These are phyloP conservation scores for Aegithalos caudatus DNA, from an alignment of 2,113 vertebrate genomes.

Conservation along the genomic window DNA sequence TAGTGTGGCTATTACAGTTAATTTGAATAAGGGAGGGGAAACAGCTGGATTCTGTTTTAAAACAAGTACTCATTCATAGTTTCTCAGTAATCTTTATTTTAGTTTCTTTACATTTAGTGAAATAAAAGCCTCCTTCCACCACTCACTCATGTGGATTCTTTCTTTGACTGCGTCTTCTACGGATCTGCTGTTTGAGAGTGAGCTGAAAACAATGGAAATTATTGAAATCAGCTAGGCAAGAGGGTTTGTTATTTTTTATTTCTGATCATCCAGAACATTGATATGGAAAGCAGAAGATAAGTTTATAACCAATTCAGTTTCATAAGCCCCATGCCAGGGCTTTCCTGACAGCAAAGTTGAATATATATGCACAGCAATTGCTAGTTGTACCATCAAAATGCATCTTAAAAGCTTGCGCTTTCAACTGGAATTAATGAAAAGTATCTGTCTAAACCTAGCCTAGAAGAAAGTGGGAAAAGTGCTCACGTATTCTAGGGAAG, in stretches of 20 bases:
- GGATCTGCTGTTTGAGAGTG: background rate
- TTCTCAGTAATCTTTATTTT: constrained; percentile 58
- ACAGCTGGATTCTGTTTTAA: constrained; percentile 63
- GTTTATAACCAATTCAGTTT: background rate
- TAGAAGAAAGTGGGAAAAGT: background rate
- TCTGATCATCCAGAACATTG: background rate
- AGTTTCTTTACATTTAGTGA: constrained; percentile 37
- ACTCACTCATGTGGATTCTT: background rate
- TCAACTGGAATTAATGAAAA: background rate
- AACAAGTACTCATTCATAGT: constrained; percentile 60
- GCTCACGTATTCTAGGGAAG: background rate
- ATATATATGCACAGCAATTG: background rate
- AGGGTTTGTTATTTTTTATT: background rate
- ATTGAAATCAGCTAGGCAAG: background rate
- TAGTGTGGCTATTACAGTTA: background rate
- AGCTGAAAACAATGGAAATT: constrained; percentile 55
- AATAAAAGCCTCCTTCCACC: constrained; percentile 62
- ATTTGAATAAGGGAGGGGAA: constrained; percentile 35
- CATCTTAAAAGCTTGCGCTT: background rate
- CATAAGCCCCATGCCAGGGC: background rate
- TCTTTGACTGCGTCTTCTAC: constrained; percentile 24
- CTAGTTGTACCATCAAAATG: background rate
- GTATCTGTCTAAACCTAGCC: background rate
- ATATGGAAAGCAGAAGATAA: background rate
- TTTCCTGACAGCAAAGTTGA: background rate